Evolutionary conservation across 2,797 vertebrate species (phyloP), one percentile per base, ranked within the genome.

Genomic region (Xerus rutilus): DNA sequence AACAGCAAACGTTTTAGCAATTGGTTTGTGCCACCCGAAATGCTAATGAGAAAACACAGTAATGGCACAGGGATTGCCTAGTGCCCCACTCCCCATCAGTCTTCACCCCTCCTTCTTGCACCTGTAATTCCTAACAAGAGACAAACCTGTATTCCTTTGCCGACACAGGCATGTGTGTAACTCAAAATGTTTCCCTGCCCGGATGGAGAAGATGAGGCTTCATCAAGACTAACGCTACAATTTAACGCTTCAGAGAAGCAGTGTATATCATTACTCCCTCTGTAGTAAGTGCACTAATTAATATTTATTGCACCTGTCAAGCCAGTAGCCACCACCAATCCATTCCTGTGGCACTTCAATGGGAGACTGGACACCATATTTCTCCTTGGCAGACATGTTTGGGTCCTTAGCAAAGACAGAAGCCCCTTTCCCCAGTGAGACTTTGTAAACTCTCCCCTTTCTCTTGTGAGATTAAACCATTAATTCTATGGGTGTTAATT

Each of bases 261-360:
- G 98, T 98, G 98, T 98, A 98, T 98, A 98, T 98, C 98, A 98
- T 98, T 98, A 98, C 98, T 98, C 98, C 95, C 98, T 98, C 98
- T 97, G 98, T 98, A 98, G 98, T 98, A 98, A 98, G 98, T 98
- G 98, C 98, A 97, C 98, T 99, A 98, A 99, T 99, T 99, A 99
- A 99, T 99, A 99, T 99, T 99, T 99, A 99, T 98, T 99, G 98
- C 98, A 98, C 98, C 99, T 99, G 98, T 99, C 99, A 98, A 98
- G 98, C 98, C 98, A 97, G 98, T 98, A 98, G 98, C 98, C 98
- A 76, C 95, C 93, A 98, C 98, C 99, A 98, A 99, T 99, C 98
- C 98, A 98, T 99, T 99, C 98, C 98, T 93, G 97, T 97, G 97
- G 98, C 98, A 98, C 98, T 98, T 99, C 98, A 98, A 97, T 98